phyloP scores from a whole-genome alignment of 2,797 vertebrate species.

The Melopsittacus undulatus region DNA sequence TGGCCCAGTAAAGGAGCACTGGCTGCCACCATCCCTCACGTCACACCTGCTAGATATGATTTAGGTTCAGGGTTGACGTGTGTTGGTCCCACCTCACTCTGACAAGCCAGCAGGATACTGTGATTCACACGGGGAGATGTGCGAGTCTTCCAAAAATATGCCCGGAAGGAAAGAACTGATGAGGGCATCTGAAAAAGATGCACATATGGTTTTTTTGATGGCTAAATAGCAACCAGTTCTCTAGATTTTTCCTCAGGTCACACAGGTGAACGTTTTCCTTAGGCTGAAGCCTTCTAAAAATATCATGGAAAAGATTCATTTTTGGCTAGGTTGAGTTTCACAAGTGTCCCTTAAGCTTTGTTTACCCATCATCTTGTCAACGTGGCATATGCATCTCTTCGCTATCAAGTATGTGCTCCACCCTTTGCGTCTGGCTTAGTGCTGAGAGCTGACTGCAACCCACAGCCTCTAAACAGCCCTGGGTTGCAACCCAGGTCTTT shows the following conservation, averaged over 20 bases:
- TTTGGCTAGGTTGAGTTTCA: conserved; percentile 17
- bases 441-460: conserved; percentile 2
- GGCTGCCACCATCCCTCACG: not conserved
- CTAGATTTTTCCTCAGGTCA: conserved; percentile 40
- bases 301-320: not conserved
- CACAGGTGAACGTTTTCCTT: conserved; percentile 54
- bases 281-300: conserved; percentile 53
- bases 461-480: not conserved
- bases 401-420: conserved; percentile 27
- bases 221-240: conserved; percentile 53
- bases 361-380: conserved; percentile 62
- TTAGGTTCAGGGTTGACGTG: not conserved
- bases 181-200: conserved; percentile 48
- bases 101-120: conserved; percentile 47
- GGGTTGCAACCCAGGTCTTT: conserved; percentile 4
- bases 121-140: conserved; percentile 29
- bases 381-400: conserved; percentile 41
- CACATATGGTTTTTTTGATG: conserved; percentile 45
- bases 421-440: conserved; percentile 27
- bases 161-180: conserved; percentile 49
- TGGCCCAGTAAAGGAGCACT: not conserved
- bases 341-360: conserved; percentile 25
- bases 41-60: not conserved
- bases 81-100: conserved; percentile 35
- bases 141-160: conserved; percentile 39